phyloP scores from a whole-genome alignment of 1,140 invertebrate species.

The Papilio xuthus region DNA sequence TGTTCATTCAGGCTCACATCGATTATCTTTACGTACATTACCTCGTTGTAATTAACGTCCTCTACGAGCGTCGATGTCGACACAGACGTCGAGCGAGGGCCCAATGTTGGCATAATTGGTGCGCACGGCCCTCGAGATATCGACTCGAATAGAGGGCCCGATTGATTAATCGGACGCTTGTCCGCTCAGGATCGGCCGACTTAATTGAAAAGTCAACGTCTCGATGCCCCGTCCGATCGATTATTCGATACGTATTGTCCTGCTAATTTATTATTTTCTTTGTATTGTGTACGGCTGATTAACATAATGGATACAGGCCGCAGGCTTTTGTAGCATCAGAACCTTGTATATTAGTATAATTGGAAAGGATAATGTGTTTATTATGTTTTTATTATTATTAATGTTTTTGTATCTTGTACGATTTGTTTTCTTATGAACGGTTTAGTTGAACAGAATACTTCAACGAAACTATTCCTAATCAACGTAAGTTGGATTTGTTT shows the following conservation, averaged over 20 bases:
- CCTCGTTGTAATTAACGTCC: constrained; percentile 36
- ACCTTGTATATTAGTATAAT: neutral
- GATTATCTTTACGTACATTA: constrained; percentile 34
- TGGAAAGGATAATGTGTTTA: neutral
- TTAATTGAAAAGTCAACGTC: constrained; percentile 74
- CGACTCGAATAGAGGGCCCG: constrained; percentile 49
- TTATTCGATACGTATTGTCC: constrained; percentile 57
- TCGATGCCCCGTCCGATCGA: constrained; percentile 57
- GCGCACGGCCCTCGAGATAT: constrained; percentile 51
- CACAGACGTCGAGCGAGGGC: constrained; percentile 25
- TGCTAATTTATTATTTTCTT: constrained; percentile 62
- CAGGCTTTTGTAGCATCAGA: constrained; percentile 1
- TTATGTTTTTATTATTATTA: neutral
- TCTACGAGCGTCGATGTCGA: constrained; percentile 19
- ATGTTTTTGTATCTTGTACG: neutral
- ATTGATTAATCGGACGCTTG: constrained; percentile 73
- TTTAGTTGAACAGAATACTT: neutral
- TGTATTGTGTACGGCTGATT: constrained; percentile 48
- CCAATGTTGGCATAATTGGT: constrained; percentile 49
- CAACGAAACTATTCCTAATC: neutral
- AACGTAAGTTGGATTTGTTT: neutral
- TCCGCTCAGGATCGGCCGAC: constrained; percentile 60
- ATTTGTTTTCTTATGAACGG: neutral
- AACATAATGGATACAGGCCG: constrained; percentile 18
- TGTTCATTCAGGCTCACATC: neutral